Evolutionary conservation across 2,113 vertebrate species (phyloP), one percentile per base, ranked within the genome.

Genomic region (Rafetus swinhoei): DNA sequence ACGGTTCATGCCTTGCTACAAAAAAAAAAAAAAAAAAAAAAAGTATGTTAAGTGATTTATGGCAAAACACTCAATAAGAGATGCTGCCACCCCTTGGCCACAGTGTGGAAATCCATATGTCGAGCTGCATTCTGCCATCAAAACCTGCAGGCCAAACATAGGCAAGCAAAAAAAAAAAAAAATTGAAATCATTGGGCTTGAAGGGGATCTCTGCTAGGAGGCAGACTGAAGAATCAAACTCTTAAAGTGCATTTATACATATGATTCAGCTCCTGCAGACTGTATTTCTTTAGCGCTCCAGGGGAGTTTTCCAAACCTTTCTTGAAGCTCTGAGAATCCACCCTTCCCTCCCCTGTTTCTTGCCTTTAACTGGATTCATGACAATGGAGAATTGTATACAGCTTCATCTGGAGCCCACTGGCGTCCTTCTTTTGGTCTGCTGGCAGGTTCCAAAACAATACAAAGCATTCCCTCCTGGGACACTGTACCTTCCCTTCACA

Each of bases 71-170:
- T 1, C 9, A 82, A 7, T 95, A 93, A 86, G n/a, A 69, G 55
- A 85, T 39, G 35, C 93, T 97, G 96, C 96, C 97, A 97, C 88
- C 95, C 93, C 53, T 97, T 16, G 97, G 95, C 82, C 90, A 94
- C 15, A 39, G 50, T 11, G 39, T 21, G 91, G 18, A 95, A 97
- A 89, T 4, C 79, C 88, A 92, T 1, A 0, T 12, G 45, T 22
- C 7, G 29, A 54, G 6, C 1, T 0, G 50, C 57, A 65, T 27
- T 0, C 1, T 2, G 27, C 24, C 35, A 45, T 94, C 65, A 14
- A 27, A 4, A 12, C 55, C 88, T 7, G 79, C 52, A 10, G 14
- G 52, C 7, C 57, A 3, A n/a, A 19, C 56, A 3, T 60, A 27
- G 32, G 24, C 32, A 9, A 29, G 57, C 13, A 94, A 81, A 96